Evolutionary conservation across 2,888 invertebrate genomes (phyloP).

Genomic region (Pecten maximus): DNA sequence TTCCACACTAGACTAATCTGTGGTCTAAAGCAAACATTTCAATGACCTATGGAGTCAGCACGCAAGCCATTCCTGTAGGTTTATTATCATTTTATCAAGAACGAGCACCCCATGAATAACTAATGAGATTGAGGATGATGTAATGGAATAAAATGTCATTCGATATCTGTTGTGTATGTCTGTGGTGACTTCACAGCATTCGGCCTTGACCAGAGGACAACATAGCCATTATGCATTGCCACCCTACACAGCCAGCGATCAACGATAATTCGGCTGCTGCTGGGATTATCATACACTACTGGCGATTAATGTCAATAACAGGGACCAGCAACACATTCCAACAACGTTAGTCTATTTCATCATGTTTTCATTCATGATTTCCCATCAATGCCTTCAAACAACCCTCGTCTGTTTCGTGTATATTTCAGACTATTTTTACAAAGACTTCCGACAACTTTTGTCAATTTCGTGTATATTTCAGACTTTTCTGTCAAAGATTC

Average conservation of each 20-base stretch:
- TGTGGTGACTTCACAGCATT: neutral
- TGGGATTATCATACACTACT: neutral
- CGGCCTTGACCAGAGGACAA: neutral
- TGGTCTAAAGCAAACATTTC: neutral
- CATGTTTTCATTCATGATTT: no score
- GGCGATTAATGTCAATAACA: neutral
- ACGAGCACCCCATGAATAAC: neutral
- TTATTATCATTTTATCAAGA: neutral
- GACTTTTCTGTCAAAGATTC: no score
- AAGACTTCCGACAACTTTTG: no score
- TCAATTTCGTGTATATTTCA: no score
- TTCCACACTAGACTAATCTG: neutral
- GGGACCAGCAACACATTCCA: neutral
- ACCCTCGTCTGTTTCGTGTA: no score
- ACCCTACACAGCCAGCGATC: neutral
- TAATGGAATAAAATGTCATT: neutral
- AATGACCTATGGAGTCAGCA: neutral
- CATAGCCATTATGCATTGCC: neutral
- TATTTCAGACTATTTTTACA: no score
- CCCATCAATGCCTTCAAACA: no score
- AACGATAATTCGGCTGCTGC: neutral
- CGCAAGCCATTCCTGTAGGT: no score
- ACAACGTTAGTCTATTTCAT: neutral
- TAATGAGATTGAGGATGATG: neutral
- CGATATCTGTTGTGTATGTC: neutral